Percentiles rank a stretch among this genome's conserved stretches.
These are phyloP conservation scores for Silurus aristotelis DNA, from an alignment of 2,797 vertebrate species.

Conservation along the genomic window DNA sequence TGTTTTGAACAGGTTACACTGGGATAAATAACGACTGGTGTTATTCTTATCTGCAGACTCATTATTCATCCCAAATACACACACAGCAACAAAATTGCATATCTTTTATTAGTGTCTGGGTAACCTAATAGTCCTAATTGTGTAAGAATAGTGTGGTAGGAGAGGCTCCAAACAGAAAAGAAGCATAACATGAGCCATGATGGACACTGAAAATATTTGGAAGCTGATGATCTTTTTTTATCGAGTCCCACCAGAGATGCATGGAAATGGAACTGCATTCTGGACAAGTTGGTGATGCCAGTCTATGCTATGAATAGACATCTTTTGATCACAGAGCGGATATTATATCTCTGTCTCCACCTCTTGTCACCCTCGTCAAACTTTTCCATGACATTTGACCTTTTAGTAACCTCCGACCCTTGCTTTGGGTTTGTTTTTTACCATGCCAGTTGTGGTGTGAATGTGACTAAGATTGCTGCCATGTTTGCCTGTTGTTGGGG, in stretches of 20 bases:
- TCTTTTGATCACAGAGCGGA: slow-evolving; percentile 38
- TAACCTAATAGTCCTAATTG: neutral
- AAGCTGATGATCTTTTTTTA: slow-evolving; percentile 35
- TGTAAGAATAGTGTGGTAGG: neutral
- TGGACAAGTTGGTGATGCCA: slow-evolving; percentile 48
- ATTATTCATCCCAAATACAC: neutral
- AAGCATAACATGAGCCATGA: neutral
- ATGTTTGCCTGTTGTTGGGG: slow-evolving; percentile 17
- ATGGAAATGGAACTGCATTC: slow-evolving; percentile 51
- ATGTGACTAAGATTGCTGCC: slow-evolving; percentile 8
- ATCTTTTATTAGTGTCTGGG: neutral
- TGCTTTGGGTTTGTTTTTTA: slow-evolving; percentile 10
- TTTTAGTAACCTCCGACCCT: slow-evolving; percentile 29
- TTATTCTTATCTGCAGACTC: slow-evolving; percentile 27
- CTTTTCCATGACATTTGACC: slow-evolving; percentile 42
- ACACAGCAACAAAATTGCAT: neutral
- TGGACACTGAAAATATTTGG: slow-evolving; percentile 9
- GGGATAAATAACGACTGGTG: slow-evolving; percentile 8
- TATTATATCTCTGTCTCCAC: slow-evolving; percentile 28
- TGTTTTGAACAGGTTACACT: slow-evolving; percentile 23
- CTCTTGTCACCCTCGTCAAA: slow-evolving; percentile 2
- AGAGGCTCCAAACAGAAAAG: neutral
- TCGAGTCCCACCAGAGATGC: slow-evolving; percentile 35
- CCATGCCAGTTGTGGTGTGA: slow-evolving; percentile 11
- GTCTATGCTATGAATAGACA: slow-evolving; percentile 44